A percentile compares a stretch with the other conserved stretches of the same genome.
Conservation (phyloP, 2,113 vertebrate genomes). For the Equus przewalskii region DNA sequence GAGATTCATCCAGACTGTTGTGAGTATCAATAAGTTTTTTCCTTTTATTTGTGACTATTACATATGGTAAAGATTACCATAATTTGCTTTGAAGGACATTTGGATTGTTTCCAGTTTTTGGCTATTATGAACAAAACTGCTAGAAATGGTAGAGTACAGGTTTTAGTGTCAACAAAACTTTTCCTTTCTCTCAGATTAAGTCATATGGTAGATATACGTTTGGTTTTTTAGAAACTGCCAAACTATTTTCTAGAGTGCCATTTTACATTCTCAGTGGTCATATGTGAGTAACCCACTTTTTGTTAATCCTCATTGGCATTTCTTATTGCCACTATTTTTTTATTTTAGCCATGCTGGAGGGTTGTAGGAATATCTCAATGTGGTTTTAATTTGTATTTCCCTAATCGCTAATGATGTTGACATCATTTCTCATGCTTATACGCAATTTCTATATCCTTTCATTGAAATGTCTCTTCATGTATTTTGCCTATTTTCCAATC, state of each 20-base stretch:
- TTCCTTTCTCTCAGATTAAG: background rate
- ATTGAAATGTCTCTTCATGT: background rate
- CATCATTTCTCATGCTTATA: background rate
- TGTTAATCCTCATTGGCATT: background rate
- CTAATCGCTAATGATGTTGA: fast-evolving
- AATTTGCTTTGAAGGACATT: background rate
- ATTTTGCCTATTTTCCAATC: background rate
- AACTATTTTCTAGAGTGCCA: background rate
- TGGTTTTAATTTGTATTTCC: background rate
- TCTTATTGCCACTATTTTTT: too few species aligned
- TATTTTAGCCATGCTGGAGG: too few species aligned
- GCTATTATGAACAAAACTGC: background rate
- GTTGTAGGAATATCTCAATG: fast-evolving
- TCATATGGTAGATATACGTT: fast-evolving
- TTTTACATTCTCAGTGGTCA: too few species aligned
- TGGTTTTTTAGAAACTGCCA: background rate
- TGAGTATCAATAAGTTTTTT: background rate
- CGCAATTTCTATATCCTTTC: background rate
- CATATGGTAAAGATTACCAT: fast-evolving
- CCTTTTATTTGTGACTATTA: background rate
- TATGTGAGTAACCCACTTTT: background rate
- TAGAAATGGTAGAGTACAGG: background rate
- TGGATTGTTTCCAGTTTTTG: background rate
- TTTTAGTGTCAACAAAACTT: background rate
- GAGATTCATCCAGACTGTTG: background rate